Evolutionary conservation across 2,888 invertebrate species (phyloP), one percentile per base, ranked within the genome.

Genomic region (Caenorhabditis virilis): DNA sequence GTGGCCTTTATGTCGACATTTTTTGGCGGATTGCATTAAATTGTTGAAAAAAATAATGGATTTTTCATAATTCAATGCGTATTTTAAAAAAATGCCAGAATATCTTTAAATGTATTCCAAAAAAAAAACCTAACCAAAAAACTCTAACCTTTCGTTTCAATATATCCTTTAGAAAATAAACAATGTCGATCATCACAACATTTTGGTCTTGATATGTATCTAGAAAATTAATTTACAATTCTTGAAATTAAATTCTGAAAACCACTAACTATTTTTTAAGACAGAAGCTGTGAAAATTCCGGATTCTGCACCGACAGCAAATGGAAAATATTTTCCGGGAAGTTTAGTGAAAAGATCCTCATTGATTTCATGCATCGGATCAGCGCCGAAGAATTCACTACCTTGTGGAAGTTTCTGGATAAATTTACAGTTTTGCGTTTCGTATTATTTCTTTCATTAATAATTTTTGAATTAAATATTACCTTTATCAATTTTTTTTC

Each of bases 311-410:
- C 59, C 58, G 26, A 70, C 52, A 4, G 69, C 69, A 38, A 66
- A 66, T 11, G 62, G 62, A 18, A 57, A 62, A 33, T 53, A 70
- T 20, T 53, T 53, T 35, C 66, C 69, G 2, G 52, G 51, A 15
- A 69, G 33, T 18, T 53, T 57, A 13, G 66, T 54, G 57, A 54
- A 70, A 20, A 66, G 36, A 30, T 60, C 42, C 38, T 53, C 56
- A 48, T 70, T 70, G 18, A 63, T 43, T 27, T 62, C 63, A 18
- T 54, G 55, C 35, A 70, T 66, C 46, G 69, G 69, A 27, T 70
- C 69, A 11, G 69, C 69, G 1, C 69, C 69, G 30, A 48, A 60
- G 23, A 62, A 63, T 22, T 48, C 45, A 22, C 52, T 39, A 5
- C 53, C 62, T 1, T 20, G 15, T 2, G 49, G 38, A 20, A 55